Conservation (phyloP, 2,797 vertebrate species). For the Tolypeutes matacus region DNA sequence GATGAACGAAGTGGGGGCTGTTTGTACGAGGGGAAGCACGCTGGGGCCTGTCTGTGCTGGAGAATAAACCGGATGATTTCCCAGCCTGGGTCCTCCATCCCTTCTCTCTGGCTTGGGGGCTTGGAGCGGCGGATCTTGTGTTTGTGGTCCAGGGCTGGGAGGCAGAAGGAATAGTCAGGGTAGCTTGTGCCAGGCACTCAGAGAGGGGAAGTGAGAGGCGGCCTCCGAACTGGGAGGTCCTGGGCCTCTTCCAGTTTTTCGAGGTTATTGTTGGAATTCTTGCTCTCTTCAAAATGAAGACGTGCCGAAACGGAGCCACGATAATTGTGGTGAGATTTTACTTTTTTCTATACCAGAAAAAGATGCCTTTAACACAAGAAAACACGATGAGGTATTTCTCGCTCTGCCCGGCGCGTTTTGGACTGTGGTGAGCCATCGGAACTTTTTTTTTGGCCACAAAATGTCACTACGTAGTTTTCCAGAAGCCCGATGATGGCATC, state of each 20-base stretch:
- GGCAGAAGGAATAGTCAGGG: neutral
- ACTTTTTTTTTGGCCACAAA: neutral
- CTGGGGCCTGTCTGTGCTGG: slow-evolving; percentile 8
- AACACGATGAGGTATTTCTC: neutral
- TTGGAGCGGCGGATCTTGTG: neutral
- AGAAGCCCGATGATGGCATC: no score
- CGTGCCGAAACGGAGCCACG: neutral
- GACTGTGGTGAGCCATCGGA: neutral
- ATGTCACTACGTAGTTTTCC: neutral
- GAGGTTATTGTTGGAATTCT: neutral
- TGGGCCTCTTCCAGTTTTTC: neutral
- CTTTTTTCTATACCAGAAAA: neutral
- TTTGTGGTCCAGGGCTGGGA: neutral
- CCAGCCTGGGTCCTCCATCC: neutral
- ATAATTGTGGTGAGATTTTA: neutral
- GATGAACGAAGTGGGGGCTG: neutral
- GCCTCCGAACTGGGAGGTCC: neutral
- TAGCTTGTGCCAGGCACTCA: neutral
- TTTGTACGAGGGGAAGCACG: slow-evolving; percentile 3
- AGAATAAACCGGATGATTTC: slow-evolving; percentile 70
- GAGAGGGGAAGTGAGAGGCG: neutral
- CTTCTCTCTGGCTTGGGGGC: neutral
- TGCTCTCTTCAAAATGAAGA: neutral
- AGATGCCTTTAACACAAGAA: neutral
- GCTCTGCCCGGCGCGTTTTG: neutral